Base-by-base conservation (phyloP, 1,140 invertebrate species). In the Danaus melanippus region DNA sequence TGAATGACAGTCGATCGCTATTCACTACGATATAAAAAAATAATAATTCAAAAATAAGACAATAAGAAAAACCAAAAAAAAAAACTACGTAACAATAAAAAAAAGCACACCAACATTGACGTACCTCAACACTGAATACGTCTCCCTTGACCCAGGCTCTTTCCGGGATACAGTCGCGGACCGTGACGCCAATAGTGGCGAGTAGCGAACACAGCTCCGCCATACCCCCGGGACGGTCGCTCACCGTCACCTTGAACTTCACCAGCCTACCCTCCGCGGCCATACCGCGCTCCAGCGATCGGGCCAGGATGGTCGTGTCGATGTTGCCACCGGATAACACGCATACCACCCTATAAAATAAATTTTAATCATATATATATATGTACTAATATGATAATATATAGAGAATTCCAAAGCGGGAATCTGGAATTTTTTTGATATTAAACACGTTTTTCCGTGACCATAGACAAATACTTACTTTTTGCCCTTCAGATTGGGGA, bases 111-210 rank as follows among this genome's bases (percentile, higher is more conserved):
- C 15, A 15, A 15, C 15, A 1, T 1, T 15, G 15, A 15, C 15
- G 58, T 67, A 92, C 92, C 77, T 93, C 90, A 11, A 93, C 92
- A 60, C 93, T 92, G 79, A 96, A 97, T 1, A 98, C 91, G 78
- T 98, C 95, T 10, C 91, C 91, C 45, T 92, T 92, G 10, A 98
- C 90, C 96, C 96, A 98, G 8, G 96, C 95, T 57, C 96, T 88
- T 78, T 98, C 96, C 69, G 97, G 96, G 70, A 96, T 92, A 47
- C 97, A 96, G 74, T 98, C 96, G 76, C 97, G 96, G 50, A 98
- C 93, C 10, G 93, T 95, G 3, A 96, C 95, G 3, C 96, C 96
- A n/a, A 93, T 81, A 9, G 88, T 88, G 0, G 90, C 89, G 1
- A 98, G 85, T 21, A 94, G 62, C 57, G 88, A 87, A 58, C 94